A percentile compares a stretch with the other conserved stretches of the same genome.
phyloP scores from a whole-genome alignment of 2,888 invertebrate genomes.

The Lathronympha strigana region DNA sequence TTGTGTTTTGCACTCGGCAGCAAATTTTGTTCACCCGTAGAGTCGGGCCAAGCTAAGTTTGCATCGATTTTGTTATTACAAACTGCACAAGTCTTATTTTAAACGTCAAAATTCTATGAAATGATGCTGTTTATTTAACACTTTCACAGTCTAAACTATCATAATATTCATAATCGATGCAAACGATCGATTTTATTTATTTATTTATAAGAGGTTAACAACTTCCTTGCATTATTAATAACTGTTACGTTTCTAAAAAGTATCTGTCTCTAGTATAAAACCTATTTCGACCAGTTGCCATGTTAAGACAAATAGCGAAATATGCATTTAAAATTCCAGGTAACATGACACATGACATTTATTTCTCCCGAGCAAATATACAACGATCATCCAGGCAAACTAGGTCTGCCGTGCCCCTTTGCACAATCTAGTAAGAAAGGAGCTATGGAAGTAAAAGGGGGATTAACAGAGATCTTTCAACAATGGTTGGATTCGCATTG shows the following conservation, averaged over 20 bases:
- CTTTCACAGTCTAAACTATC: no score
- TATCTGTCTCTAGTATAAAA: not conserved
- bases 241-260: not conserved
- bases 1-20: no score
- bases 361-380: conserved; percentile 3
- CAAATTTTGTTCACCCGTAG: no score
- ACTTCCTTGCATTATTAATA: not conserved
- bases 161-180: no score
- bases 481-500: conserved; percentile 52
- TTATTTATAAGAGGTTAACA: no score
- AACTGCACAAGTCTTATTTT: no score
- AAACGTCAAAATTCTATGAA: no score
- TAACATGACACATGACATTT: conserved; percentile 8
- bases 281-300: not conserved
- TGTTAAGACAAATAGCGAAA: not conserved
- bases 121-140: no score
- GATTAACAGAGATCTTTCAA: conserved; percentile 40
- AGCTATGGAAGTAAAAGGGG: not conserved
- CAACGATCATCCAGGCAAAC: not conserved
- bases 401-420: conserved; percentile 1
- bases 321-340: conserved; percentile 6
- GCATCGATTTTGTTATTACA: no score
- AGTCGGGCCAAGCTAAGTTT: no score
- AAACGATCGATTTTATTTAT: no score
- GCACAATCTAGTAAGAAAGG: not conserved